Evolutionary conservation across 2,888 invertebrate species (phyloP).

Genomic region (Euzophera pinguis): DNA sequence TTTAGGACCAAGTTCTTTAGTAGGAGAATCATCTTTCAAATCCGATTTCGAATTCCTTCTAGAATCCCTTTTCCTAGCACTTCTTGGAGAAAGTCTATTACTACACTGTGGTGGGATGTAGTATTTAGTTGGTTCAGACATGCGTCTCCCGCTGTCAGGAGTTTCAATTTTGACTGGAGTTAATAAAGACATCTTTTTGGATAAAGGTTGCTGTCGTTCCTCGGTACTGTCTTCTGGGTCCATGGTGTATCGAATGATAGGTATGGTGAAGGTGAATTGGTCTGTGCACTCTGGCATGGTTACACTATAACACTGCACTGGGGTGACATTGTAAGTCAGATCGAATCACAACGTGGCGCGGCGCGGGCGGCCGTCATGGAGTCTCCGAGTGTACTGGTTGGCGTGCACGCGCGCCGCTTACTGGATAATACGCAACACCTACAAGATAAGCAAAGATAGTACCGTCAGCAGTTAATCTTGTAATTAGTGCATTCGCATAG

Average conservation of each 20-base stretch:
- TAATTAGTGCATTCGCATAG: conserved; percentile 6
- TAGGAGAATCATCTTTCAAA: conserved; percentile 45
- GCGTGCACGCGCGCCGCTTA: background rate
- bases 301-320: conserved; percentile 46
- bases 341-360: background rate
- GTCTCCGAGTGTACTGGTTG: conserved; percentile 4
- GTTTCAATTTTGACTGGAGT: conserved; percentile 71
- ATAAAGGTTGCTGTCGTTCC: conserved; percentile 54
- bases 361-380: conserved; percentile 43
- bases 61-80: conserved; percentile 63
- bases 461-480: background rate
- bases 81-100: conserved; percentile 66
- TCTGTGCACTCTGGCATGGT: conserved; percentile 76
- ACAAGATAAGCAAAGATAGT: conserved; percentile 12
- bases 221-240: conserved; percentile 57
- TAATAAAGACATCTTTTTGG: conserved; percentile 68
- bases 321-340: background rate
- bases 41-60: conserved; percentile 57
- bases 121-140: conserved; percentile 64
- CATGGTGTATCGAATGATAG: conserved; percentile 72
- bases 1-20: conserved; percentile 57
- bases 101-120: conserved; percentile 73
- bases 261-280: conserved; percentile 65
- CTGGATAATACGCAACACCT: background rate
- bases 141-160: conserved; percentile 59